Evolutionary conservation across 2,888 invertebrate genomes (phyloP), one percentile per base, ranked within the genome.

Genomic region (Lydus trimaculatus): DNA sequence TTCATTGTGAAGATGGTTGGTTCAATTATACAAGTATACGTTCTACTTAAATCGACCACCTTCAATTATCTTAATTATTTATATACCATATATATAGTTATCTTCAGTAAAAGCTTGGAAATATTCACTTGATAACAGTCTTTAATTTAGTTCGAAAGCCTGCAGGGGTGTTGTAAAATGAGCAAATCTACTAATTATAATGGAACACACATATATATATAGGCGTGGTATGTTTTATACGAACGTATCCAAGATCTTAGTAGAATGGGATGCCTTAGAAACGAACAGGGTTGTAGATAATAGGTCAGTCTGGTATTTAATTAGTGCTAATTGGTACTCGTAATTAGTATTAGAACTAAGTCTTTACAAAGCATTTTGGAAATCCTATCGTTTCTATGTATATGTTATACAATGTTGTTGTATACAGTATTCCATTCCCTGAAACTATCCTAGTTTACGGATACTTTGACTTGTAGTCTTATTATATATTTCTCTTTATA

Each of bases 341-440:
- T 84, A 84, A 84, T 84, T 84, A 84, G 84, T 83, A 82, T 83
- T 82, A 84, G 82, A 83, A 83, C 82, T 83, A 81, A 82, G 83
- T 79, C 83, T 82, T 84, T 80, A 82, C 83, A 83, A 81, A 83
- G 82, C 83, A 81, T 81, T 82, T 83, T 81, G 79, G 80, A 81
- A 83, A 83, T 82, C 82, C 83, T 81, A 82, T 81, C 79, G 78
- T 79, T 77, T 73, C 13, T 43, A n/a, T n/a, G n/a, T 43, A 43
- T 43, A 43, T 39, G 39, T 39, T 39, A n/a, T n/a, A n/a, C n/a
- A n/a, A n/a, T 43, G 17, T 13, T 43, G 6, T 17, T 23, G 4
- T 52, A 52, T 11, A 11, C 68, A 65, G 68, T 73, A 77, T 78
- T 77, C 76, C 2, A 76, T 76, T 76, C 73, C 20, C 1, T 43